phyloP scores from a whole-genome alignment of 2,113 vertebrate genomes.

The Lutjanus erythropterus region DNA sequence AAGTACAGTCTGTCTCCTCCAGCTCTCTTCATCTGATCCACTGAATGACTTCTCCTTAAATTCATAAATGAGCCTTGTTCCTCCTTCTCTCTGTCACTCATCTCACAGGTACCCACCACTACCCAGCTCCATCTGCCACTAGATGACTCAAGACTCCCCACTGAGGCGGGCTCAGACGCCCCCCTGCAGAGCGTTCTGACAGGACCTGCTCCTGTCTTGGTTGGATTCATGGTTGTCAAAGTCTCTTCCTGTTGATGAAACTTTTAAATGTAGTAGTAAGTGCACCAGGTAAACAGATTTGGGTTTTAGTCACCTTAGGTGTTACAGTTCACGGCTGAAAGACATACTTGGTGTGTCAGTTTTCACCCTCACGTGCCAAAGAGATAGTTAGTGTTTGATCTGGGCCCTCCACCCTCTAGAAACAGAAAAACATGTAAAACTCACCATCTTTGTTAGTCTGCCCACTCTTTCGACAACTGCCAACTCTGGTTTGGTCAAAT shows the following conservation, averaged over 20 bases:
- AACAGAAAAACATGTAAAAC: no score
- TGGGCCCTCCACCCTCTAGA: no score
- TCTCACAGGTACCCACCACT: not conserved
- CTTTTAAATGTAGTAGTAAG: not conserved
- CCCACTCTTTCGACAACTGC: no score
- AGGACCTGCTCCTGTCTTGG: not conserved
- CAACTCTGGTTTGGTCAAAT: no score
- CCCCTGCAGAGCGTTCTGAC: not conserved
- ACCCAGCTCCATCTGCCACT: constrained; percentile 12
- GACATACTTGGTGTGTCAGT: not conserved
- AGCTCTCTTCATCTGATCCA: not conserved
- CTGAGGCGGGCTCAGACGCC: not conserved
- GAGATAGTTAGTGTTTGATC: constrained; percentile 1
- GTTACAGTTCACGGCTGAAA: not conserved
- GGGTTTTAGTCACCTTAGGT: not conserved
- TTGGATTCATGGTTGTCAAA: not conserved
- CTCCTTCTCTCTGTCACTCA: not conserved
- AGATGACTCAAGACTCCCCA: constrained; percentile 1
- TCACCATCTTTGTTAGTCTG: no score
- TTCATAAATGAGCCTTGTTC: constrained; percentile 23
- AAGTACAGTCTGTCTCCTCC: not conserved
- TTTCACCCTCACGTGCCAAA: not conserved
- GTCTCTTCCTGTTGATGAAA: not conserved
- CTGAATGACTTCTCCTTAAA: not conserved
- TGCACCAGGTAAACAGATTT: constrained; percentile 3